These are phyloP conservation scores for Auanema freiburgensis DNA, from an alignment of 2,888 invertebrate species.

Conservation along the genomic window DNA sequence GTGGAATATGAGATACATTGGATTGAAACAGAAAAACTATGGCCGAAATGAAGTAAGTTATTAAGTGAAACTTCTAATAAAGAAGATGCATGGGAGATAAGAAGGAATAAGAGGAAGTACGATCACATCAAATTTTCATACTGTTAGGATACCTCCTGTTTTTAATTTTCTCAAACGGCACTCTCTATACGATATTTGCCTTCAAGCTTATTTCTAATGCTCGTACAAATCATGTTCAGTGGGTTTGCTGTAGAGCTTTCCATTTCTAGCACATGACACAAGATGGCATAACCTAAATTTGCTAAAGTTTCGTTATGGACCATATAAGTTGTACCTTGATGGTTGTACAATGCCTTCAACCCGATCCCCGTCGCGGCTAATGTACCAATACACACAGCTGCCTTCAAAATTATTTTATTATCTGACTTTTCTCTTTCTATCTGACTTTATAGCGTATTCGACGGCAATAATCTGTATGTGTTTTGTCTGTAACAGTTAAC, in stretches of 20 bases:
- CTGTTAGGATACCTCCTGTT: not conserved
- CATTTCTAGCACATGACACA: conserved; percentile 45
- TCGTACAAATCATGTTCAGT: conserved; percentile 54
- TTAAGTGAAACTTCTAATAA: too few species aligned
- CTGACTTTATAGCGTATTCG: conserved; percentile 53
- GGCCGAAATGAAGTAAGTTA: not conserved
- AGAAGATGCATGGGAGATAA: too few species aligned
- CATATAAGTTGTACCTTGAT: conserved; percentile 38
- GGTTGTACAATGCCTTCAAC: conserved; percentile 50
- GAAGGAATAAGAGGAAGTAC: not conserved
- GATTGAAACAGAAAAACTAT: not conserved
- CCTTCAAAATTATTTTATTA: conserved; percentile 20
- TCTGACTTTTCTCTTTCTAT: not conserved
- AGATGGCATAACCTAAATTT: conserved; percentile 43
- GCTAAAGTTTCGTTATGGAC: not conserved
- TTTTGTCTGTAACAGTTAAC: conserved; percentile 43
- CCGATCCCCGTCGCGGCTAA: conserved; percentile 53
- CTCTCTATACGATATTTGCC: conserved; percentile 44
- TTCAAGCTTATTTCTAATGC: conserved; percentile 49
- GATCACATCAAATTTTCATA: not conserved
- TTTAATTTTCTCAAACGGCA: conserved; percentile 33
- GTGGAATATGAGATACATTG: conserved; percentile 8
- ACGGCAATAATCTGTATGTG: conserved; percentile 49
- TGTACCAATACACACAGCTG: conserved; percentile 58
- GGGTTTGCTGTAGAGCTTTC: conserved; percentile 48